Evolutionary conservation across 1,140 invertebrate genomes (phyloP).

Genomic region (Drosophila azteca): DNA sequence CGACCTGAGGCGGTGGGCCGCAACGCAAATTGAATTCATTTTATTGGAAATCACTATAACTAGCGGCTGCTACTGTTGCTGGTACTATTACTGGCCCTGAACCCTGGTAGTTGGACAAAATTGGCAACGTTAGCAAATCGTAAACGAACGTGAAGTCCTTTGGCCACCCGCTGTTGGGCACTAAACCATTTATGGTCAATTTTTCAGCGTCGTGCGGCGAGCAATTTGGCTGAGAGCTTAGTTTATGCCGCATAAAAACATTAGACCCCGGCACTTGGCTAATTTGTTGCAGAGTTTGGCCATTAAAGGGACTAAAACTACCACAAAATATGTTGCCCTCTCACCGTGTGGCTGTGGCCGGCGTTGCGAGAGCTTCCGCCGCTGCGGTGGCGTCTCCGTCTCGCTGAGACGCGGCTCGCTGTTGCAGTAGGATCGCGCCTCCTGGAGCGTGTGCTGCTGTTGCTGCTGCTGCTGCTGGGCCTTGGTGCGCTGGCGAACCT

Average conservation of each 20-base stretch:
- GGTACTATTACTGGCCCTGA: neutral
- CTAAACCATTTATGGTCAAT: slow-evolving; percentile 51
- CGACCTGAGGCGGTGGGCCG: slow-evolving; percentile 5
- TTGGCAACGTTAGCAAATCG: slow-evolving; percentile 2
- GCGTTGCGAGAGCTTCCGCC: slow-evolving; percentile 84
- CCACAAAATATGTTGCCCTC: slow-evolving; percentile 6
- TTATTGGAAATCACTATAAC: slow-evolving; percentile 31
- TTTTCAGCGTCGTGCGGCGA: slow-evolving; percentile 50
- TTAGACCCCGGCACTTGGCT: slow-evolving; percentile 60
- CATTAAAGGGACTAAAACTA: slow-evolving; percentile 45
- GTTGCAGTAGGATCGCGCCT: slow-evolving; percentile 78
- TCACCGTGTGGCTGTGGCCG: slow-evolving; percentile 84
- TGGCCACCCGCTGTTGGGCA: slow-evolving; percentile 27
- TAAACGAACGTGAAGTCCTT: slow-evolving; percentile 28
- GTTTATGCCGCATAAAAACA: slow-evolving; percentile 65
- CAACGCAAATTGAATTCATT: slow-evolving; percentile 57
- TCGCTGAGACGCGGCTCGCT: slow-evolving; percentile 82
- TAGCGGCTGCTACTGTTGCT: neutral
- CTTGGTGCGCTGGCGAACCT: slow-evolving; percentile 80
- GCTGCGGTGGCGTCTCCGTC: slow-evolving; percentile 82
- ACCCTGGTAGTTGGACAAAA: neutral
- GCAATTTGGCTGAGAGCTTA: slow-evolving; percentile 69
- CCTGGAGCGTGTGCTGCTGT: slow-evolving; percentile 77
- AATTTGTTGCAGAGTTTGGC: slow-evolving; percentile 58
- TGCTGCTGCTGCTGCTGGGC: slow-evolving; percentile 74